Conservation (phyloP, 2,888 invertebrate genomes). For the Cremastinae sp. region DNA sequence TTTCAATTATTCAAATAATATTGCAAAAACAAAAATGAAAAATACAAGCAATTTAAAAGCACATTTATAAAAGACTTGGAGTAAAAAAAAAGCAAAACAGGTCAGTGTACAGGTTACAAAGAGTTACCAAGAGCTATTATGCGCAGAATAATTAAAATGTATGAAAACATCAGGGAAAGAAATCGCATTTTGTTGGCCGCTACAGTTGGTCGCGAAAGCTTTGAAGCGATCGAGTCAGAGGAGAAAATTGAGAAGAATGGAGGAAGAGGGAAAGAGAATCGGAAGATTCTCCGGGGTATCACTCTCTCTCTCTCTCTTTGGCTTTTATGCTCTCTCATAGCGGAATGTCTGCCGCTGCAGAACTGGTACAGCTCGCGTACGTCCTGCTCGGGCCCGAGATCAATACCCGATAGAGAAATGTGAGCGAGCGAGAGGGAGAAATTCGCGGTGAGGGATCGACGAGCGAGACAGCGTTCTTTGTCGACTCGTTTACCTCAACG, state of each 20-base stretch:
- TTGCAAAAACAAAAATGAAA: too few species aligned
- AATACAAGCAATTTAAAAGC: too few species aligned
- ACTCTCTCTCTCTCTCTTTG: slow-evolving; percentile 34
- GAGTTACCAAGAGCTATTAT: too few species aligned
- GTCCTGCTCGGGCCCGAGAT: slow-evolving; percentile 48
- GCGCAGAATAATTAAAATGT: slow-evolving; percentile 22
- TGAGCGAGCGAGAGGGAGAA: slow-evolving; percentile 29
- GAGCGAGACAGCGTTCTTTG: slow-evolving; percentile 24
- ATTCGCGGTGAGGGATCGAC: slow-evolving; percentile 21
- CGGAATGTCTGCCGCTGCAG: slow-evolving; percentile 38
- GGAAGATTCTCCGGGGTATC: slow-evolving; percentile 48
- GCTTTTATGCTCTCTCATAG: slow-evolving; percentile 50
- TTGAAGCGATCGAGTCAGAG: slow-evolving; percentile 10
- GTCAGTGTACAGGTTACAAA: too few species aligned
- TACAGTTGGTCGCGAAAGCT: slow-evolving; percentile 15
- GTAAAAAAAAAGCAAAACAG: too few species aligned
- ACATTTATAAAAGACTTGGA: too few species aligned
- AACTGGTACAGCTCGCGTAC: slow-evolving; percentile 37
- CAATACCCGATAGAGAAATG: slow-evolving; percentile 57
- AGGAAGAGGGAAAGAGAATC: slow-evolving; percentile 30
- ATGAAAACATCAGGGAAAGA: slow-evolving; percentile 23
- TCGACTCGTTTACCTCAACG: slow-evolving; percentile 44
- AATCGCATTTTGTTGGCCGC: slow-evolving; percentile 28
- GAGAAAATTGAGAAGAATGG: slow-evolving; percentile 9
- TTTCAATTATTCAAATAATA: too few species aligned